Percentiles rank a stretch among this genome's conserved stretches.
Conservation (phyloP, 2,888 invertebrate species). For the Dynastes grantii region DNA sequence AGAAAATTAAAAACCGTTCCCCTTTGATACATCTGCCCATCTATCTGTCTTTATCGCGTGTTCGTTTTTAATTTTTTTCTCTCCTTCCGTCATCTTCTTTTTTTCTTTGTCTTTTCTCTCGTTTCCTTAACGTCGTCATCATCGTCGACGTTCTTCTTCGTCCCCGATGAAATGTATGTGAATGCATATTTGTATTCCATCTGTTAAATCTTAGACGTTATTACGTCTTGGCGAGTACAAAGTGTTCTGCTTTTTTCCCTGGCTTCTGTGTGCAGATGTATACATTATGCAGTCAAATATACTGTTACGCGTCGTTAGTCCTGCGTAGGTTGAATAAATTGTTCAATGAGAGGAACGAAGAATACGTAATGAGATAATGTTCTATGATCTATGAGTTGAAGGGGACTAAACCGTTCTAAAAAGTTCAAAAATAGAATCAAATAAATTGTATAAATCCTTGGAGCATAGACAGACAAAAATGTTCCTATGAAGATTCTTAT, state of each 20-base stretch:
- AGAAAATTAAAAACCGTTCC: constrained; percentile 47
- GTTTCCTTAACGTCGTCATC: background rate
- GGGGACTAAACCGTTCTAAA: too few species aligned
- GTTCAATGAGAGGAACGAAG: too few species aligned
- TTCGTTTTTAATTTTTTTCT: constrained; percentile 24
- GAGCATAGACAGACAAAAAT: too few species aligned
- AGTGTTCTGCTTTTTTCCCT: constrained; percentile 1
- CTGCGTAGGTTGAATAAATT: too few species aligned
- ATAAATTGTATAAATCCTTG: too few species aligned
- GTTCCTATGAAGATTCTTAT: too few species aligned
- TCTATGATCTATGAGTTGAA: too few species aligned
- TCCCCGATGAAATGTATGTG: constrained; percentile 2
- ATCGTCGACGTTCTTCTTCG: background rate
- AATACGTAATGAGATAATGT: too few species aligned
- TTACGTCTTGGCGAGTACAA: constrained; percentile 26
- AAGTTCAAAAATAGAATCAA: too few species aligned
- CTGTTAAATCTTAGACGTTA: constrained; percentile 22
- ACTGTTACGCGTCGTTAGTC: too few species aligned
- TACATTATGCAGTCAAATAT: too few species aligned
- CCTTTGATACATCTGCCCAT: constrained; percentile 44
- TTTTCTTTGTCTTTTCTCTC: background rate
- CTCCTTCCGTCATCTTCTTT: background rate
- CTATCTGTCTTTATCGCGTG: constrained; percentile 32
- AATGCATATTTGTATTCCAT: constrained; percentile 18
- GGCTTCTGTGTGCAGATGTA: background rate